A percentile compares a stretch with the other conserved stretches of the same genome.
These are phyloP conservation scores for Plagiodera versicolora DNA, from an alignment of 2,888 invertebrate genomes.

Conservation along the genomic window DNA sequence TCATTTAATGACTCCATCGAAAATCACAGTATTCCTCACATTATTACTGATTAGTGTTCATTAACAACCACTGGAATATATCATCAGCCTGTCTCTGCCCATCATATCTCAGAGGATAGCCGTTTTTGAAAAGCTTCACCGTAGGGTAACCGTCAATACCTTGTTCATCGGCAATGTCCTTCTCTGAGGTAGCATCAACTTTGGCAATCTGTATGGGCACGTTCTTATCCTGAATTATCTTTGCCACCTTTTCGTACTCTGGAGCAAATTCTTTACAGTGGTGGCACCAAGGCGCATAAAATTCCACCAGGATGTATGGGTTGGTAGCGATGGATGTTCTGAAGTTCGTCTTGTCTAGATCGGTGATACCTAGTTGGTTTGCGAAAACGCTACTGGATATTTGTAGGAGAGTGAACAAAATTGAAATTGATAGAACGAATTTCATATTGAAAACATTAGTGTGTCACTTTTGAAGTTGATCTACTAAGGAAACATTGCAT, in stretches of 20 bases:
- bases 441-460: neutral
- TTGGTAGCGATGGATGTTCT: constrained; percentile 10
- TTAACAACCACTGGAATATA: neutral
- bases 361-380: constrained; percentile 11
- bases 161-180: constrained; percentile 61
- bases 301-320: constrained; percentile 48
- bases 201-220: constrained; percentile 55
- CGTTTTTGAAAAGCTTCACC: constrained; percentile 63
- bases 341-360: constrained; percentile 22
- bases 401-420: neutral
- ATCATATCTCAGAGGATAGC: constrained; percentile 59
- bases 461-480: neutral
- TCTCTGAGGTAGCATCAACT: constrained; percentile 68
- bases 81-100: constrained; percentile 61
- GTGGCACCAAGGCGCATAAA: constrained; percentile 93
- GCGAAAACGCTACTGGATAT: neutral
- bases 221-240: constrained; percentile 66
- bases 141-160: constrained; percentile 69
- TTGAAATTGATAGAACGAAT: neutral
- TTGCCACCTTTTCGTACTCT: constrained; percentile 79
- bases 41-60: neutral
- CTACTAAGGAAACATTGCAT: neutral
- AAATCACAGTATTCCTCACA: neutral
- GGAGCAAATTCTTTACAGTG: constrained; percentile 87
- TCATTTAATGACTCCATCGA: neutral